Conservation (phyloP, 2,113 vertebrate species). For the Tragelaphus strepsiceros region DNA sequence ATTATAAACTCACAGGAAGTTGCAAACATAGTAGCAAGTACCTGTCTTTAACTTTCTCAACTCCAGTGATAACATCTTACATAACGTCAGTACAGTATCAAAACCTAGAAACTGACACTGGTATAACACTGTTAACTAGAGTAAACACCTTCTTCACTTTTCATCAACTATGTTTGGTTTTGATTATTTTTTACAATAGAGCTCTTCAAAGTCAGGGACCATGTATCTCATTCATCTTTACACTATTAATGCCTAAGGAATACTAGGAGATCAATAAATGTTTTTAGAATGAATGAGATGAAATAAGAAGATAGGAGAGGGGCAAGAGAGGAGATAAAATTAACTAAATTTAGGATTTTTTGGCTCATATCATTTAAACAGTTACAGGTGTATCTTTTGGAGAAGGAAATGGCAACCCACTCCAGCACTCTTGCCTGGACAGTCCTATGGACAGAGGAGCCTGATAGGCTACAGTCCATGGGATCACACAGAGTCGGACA, state of each 20-base stretch:
- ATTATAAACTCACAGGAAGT: background rate
- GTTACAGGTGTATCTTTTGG: background rate
- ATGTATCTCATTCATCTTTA: background rate
- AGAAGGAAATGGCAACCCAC: background rate
- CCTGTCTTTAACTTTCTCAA: background rate
- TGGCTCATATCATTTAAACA: background rate
- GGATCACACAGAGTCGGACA: accelerated
- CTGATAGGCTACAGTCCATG: background rate
- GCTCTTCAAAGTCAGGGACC: background rate
- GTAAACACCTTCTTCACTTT: background rate
- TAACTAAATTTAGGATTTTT: background rate
- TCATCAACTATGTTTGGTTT: background rate
- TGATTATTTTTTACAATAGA: background rate
- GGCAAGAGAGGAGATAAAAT: background rate
- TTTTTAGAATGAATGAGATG: background rate
- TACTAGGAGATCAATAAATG: background rate
- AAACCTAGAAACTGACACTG: background rate
- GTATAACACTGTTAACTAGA: background rate
- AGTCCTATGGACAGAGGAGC: accelerated
- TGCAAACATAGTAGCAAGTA: background rate
- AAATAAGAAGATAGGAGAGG: background rate
- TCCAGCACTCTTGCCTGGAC: background rate
- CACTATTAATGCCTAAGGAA: background rate
- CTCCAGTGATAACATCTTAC: background rate
- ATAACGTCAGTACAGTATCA: background rate